Conservation (phyloP, 2,113 vertebrate genomes). For the Eclectus roratus region DNA sequence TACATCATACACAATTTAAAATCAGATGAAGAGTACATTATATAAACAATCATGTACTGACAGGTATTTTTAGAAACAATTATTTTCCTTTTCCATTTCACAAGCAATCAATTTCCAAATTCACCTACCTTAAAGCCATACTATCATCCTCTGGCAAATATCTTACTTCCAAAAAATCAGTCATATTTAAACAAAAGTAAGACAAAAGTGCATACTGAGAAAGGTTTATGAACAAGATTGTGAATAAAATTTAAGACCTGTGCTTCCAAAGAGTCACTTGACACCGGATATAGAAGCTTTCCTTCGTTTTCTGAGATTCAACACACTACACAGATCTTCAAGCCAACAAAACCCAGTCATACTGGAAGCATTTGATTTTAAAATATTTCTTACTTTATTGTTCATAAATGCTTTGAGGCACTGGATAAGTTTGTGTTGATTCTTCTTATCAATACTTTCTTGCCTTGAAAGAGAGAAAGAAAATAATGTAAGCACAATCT, state of each 20-base stretch:
- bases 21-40: background rate
- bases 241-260: background rate
- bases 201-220: background rate
- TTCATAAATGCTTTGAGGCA: slow-evolving; percentile 99
- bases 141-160: background rate
- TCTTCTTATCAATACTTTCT: slow-evolving; percentile 94
- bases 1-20: background rate
- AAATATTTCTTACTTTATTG: slow-evolving; percentile 88
- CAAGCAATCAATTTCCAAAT: background rate
- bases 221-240: background rate
- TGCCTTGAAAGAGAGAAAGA: slow-evolving; percentile 76
- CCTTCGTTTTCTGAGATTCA: background rate
- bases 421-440: slow-evolving; percentile 97
- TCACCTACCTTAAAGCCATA: background rate
- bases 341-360: background rate
- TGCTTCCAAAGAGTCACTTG: background rate
- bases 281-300: background rate
- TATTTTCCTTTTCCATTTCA: background rate
- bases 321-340: background rate
- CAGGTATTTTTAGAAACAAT: background rate
- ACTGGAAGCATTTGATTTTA: background rate
- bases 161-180: background rate
- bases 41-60: background rate
- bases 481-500: background rate
- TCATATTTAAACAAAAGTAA: background rate